phyloP scores from a whole-genome alignment of 2,113 vertebrate species.

The Speoplatyrhinus poulsoni region DNA sequence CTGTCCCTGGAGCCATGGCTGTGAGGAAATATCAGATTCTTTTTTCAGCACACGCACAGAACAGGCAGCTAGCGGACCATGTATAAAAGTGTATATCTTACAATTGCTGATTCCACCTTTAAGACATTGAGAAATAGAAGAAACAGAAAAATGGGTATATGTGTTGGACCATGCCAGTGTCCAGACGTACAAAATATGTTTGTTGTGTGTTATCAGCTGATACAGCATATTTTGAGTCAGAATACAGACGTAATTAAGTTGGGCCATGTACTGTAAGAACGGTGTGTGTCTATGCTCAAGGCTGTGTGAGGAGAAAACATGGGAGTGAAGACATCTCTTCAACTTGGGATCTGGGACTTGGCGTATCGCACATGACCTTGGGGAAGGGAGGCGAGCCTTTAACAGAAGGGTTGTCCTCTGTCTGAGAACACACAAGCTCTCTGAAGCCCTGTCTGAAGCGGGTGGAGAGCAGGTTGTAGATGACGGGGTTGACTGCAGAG shows the following conservation, averaged over 20 bases:
- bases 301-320: constrained; percentile 37
- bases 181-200: not conserved
- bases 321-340: constrained; percentile 22
- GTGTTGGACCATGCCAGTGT: too few species aligned
- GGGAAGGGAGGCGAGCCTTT: constrained; percentile 63
- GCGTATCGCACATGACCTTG: constrained; percentile 45
- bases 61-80: too few species aligned
- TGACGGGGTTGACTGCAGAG: constrained; percentile 75
- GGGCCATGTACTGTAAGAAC: constrained; percentile 35
- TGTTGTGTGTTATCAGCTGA: not conserved
- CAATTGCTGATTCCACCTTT: too few species aligned
- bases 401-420: constrained; percentile 43
- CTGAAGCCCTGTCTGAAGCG: constrained; percentile 73
- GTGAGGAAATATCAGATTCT: too few species aligned
- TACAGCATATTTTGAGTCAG: constrained; percentile 17
- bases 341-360: constrained; percentile 23
- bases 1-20: too few species aligned
- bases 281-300: constrained; percentile 20
- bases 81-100: too few species aligned
- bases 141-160: too few species aligned
- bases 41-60: too few species aligned
- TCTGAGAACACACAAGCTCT: constrained; percentile 66
- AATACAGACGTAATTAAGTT: constrained; percentile 48
- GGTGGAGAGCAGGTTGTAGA: constrained; percentile 79
- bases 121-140: too few species aligned